Evolutionary conservation across 2,797 vertebrate species (phyloP).

Genomic region (Coluber constrictor): DNA sequence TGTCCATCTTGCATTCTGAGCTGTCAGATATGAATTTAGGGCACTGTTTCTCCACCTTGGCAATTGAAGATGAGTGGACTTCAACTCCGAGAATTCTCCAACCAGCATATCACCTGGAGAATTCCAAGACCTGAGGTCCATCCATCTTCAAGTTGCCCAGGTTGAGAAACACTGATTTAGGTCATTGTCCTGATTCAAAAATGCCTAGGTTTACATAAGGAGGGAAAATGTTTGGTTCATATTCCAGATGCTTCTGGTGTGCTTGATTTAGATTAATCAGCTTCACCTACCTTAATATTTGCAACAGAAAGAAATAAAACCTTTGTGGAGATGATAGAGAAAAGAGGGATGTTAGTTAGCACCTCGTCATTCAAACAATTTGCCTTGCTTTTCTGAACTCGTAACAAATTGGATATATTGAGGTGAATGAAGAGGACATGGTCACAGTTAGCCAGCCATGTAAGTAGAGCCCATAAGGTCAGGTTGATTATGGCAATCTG

Average conservation of each 20-base stretch:
- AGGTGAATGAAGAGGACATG: not conserved
- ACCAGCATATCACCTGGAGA: not conserved
- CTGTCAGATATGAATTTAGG: not conserved
- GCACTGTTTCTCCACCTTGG: not conserved
- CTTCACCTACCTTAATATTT: not conserved
- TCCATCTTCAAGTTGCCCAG: not conserved
- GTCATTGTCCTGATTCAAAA: not conserved
- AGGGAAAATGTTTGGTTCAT: not conserved
- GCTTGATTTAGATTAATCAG: not conserved
- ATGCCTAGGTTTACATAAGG: not conserved
- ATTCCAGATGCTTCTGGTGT: not conserved
- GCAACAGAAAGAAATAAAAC: not conserved
- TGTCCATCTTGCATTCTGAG: not conserved
- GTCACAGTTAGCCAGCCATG: not conserved
- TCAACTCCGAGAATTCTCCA: not conserved
- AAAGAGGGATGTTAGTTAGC: not conserved
- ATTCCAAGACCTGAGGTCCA: not conserved
- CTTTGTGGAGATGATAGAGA: not conserved
- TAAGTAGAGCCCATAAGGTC: not conserved
- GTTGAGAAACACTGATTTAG: not conserved
- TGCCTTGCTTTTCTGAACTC: not conserved
- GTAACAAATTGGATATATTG: not conserved
- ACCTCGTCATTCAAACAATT: not conserved
- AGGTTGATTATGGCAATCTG: slow-evolving; percentile 29
- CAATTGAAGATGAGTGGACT: not conserved